These are phyloP conservation scores for Gymnogyps californianus DNA, from an alignment of 2,113 vertebrate species.

Conservation along the genomic window DNA sequence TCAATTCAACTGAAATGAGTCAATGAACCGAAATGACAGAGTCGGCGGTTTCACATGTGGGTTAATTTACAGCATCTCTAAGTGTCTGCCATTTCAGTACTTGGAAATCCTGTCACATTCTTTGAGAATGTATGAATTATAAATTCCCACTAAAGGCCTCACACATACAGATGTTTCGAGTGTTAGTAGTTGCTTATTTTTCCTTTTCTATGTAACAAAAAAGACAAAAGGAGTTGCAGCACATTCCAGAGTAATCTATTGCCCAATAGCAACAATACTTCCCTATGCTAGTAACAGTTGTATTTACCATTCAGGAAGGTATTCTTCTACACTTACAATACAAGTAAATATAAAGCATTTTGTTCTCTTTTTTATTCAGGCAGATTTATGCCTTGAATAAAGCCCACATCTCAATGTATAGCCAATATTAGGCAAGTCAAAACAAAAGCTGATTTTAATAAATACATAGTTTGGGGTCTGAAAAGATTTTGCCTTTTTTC, in stretches of 20 bases:
- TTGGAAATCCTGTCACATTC: slow-evolving; percentile 55
- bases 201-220: not conserved
- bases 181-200: not conserved
- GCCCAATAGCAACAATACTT: not conserved
- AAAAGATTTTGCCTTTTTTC: not conserved
- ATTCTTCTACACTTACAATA: not conserved
- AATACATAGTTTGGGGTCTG: not conserved
- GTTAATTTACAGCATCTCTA: slow-evolving; percentile 44
- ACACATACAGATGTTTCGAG: not conserved
- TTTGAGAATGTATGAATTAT: not conserved
- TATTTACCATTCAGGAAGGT: not conserved
- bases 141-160: slow-evolving; percentile 6
- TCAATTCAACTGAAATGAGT: slow-evolving; percentile 22
- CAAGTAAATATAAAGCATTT: not conserved
- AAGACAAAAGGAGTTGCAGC: not conserved
- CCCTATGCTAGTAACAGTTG: not conserved
- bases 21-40: not conserved
- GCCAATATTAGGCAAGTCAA: not conserved
- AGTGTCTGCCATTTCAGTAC: not conserved
- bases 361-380: not conserved
- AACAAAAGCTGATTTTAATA: not conserved
- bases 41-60: not conserved
- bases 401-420: not conserved
- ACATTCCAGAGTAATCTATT: not conserved
- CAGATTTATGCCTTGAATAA: not conserved